Evolutionary conservation across 2,113 vertebrate genomes (phyloP), one percentile per base, ranked within the genome.

Genomic region (Neoarius graeffei): DNA sequence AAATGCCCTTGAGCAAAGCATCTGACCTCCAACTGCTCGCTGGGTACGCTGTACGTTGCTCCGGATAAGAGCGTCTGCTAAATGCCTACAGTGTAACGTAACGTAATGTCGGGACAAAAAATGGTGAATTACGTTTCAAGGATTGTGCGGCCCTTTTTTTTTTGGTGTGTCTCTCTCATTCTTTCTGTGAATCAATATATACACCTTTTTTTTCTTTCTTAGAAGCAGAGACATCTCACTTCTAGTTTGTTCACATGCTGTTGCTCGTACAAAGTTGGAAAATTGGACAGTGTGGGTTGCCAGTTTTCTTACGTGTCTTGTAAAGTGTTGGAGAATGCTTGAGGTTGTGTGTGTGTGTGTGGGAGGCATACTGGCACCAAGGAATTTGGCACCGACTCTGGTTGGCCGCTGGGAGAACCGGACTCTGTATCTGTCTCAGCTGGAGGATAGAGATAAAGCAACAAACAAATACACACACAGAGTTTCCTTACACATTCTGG

Each of bases 391-490:
- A 71, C n/a, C 17, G 11, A 25, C n/a, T 60, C 64, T 42, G 14
- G 14, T 19, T 84, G 83, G 64, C 25, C 25, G 4, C 25, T 69
- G 64, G 64, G 64, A 71, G 50, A 69, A 69, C 60, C n/a, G n/a
- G 62, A 67, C 83, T 56, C 64, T 69, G 83, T 42, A 67, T 69
- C n/a, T 84, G 83, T 69, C 56, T 71, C 83, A 84, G 64, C 83
- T 84, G 83, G 62, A 56, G 50, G 25, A 71, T 17, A 20, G 50
- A 54, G 64, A 84, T 84, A 84, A 69, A 84, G 62, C 42, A 67
- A 42, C 42, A 42, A 42, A 42, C 42, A 42, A 4, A 42, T 4
- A 42, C 35, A 14, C 27, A 7, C 62, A 56, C 62, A 73, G 82
- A 71, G 35, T 81, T 73, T 80, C 30, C 64, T 60, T 81, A 54